Conservation (phyloP, 1,140 invertebrate species). For the Phymorhynchus buccinoides region DNA sequence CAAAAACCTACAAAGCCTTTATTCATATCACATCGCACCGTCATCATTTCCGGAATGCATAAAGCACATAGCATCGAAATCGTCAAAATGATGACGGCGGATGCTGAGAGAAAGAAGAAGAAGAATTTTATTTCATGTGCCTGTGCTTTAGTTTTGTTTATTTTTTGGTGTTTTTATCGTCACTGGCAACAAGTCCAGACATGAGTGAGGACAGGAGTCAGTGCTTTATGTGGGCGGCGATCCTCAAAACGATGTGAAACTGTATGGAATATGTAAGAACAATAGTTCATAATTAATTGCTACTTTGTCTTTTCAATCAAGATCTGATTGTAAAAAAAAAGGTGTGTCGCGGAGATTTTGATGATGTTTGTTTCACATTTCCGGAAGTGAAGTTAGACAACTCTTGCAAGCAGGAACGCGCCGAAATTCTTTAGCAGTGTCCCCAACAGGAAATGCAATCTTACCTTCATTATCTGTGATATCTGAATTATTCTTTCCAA, state of each 20-base stretch:
- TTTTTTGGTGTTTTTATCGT: background rate
- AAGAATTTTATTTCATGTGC: background rate
- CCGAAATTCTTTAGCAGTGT: background rate
- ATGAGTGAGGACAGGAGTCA: background rate
- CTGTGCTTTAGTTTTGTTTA: background rate
- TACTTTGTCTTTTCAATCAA: background rate
- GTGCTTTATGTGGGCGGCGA: too few species aligned
- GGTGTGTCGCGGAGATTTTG: background rate
- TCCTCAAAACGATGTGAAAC: too few species aligned
- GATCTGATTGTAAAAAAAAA: too few species aligned
- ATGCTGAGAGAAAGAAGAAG: background rate
- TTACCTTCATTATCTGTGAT: background rate
- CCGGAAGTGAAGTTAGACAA: slow-evolving; percentile 18
- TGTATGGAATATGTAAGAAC: too few species aligned
- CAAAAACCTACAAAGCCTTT: background rate
- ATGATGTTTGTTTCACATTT: background rate
- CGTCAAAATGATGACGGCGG: too few species aligned
- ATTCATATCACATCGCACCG: background rate
- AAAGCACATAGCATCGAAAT: too few species aligned
- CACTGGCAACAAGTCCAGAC: background rate
- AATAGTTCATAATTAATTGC: too few species aligned
- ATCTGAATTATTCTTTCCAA: too few species aligned
- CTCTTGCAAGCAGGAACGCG: slow-evolving; percentile 25
- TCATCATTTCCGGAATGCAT: too few species aligned
- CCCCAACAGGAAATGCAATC: background rate